These are phyloP conservation scores for Hirundichthys speculiger DNA, from an alignment of 2,113 vertebrate species.

Conservation along the genomic window DNA sequence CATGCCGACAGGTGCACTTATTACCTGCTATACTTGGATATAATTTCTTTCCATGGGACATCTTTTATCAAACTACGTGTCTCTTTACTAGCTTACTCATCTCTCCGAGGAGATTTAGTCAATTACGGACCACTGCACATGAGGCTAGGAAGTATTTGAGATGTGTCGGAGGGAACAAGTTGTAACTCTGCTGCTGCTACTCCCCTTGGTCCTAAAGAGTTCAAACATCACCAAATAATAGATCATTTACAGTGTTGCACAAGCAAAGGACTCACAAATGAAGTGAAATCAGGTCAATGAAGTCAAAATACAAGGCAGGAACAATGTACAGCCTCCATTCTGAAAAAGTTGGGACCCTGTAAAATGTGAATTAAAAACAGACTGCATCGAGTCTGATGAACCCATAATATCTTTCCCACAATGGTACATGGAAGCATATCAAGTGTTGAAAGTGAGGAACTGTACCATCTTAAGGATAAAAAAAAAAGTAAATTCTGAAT, in stretches of 20 bases:
- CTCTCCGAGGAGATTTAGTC: neutral
- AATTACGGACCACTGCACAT: slow-evolving; percentile 1
- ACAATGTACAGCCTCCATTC: too few relatives aligned
- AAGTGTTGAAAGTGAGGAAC: too few relatives aligned
- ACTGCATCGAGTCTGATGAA: too few relatives aligned
- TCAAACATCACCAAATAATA: neutral
- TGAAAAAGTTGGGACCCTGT: too few relatives aligned
- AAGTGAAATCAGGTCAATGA: neutral
- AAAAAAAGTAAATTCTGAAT: too few relatives aligned
- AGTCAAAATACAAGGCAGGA: too few relatives aligned
- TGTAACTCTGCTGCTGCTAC: slow-evolving; percentile 19
- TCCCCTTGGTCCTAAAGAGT: slow-evolving; percentile 5
- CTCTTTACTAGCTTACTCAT: neutral
- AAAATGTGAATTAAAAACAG: too few relatives aligned
- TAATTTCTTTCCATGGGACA: neutral
- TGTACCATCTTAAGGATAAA: too few relatives aligned
- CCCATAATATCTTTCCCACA: too few relatives aligned
- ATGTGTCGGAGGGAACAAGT: slow-evolving; percentile 2
- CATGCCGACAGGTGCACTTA: too few relatives aligned
- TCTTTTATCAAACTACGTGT: neutral
- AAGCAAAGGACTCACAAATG: neutral
- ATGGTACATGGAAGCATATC: too few relatives aligned
- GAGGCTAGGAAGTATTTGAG: slow-evolving; percentile 2
- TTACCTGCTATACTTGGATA: too few relatives aligned
- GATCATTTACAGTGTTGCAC: neutral